Conservation (phyloP, 2,888 invertebrate species). For the Eristalis pertinax region DNA sequence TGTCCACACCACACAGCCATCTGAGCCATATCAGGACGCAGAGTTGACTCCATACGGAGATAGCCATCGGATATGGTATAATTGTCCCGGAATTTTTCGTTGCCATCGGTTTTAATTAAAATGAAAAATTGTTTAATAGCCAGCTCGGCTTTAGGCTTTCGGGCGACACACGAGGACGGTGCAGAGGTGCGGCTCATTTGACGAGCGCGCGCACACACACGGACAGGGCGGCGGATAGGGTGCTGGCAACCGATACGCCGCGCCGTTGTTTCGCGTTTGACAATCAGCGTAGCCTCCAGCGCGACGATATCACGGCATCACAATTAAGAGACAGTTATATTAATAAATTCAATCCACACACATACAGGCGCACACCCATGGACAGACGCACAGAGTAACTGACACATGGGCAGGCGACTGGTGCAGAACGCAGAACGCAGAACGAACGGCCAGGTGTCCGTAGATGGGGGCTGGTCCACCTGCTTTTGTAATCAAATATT, state of each 20-base stretch:
- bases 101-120: conserved; percentile 73
- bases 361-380: conserved; percentile 1
- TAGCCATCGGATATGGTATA: conserved; percentile 73
- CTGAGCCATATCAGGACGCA: conserved; percentile 63
- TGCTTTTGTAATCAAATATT: conserved; percentile 66
- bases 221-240: not conserved
- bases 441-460: conserved; percentile 31
- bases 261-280: conserved; percentile 40
- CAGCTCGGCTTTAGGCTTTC: conserved; percentile 41
- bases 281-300: conserved; percentile 49
- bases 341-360: conserved; percentile 60
- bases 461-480: conserved; percentile 42
- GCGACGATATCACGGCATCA: conserved; percentile 19
- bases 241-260: conserved; percentile 38
- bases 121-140: conserved; percentile 73
- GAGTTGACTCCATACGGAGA: conserved; percentile 62
- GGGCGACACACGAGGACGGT: conserved; percentile 3
- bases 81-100: conserved; percentile 71
- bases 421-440: not conserved
- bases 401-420: conserved; percentile 16
- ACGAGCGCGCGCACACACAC: not conserved
- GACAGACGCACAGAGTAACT: conserved; percentile 37
- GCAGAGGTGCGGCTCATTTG: not conserved
- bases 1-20: conserved; percentile 31
- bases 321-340: conserved; percentile 65